Percentiles rank a stretch among this genome's conserved stretches.
Evolutionary conservation across 2,888 invertebrate genomes (phyloP).

Genomic region (Eudasyphora cyanicolor): DNA sequence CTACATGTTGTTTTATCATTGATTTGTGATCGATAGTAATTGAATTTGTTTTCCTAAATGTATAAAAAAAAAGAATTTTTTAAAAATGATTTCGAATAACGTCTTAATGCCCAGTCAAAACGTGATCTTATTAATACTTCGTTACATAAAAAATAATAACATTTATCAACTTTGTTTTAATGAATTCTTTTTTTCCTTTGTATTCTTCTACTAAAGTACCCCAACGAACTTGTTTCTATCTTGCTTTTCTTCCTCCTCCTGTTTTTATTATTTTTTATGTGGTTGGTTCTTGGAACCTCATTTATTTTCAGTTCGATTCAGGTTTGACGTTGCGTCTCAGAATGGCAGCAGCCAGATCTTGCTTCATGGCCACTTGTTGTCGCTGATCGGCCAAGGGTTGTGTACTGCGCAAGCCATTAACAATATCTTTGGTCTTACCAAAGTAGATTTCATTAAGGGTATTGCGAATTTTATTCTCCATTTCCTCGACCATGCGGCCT

Average conservation of each 20-base stretch:
- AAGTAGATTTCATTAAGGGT: constrained; percentile 99
- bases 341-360: constrained; percentile 91
- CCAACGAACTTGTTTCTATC: constrained; percentile 26
- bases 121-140: constrained; percentile 53
- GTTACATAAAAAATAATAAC: constrained; percentile 47
- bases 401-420: constrained; percentile 93
- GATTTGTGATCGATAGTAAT: constrained; percentile 44
- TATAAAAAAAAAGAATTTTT: constrained; percentile 44
- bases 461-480: constrained; percentile 99
- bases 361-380: constrained; percentile 91
- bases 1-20: constrained; percentile 37
- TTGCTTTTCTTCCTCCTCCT: constrained; percentile 11
- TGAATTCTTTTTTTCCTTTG: constrained; percentile 40
- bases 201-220: constrained; percentile 24
- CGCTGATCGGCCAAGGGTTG: constrained; percentile 91
- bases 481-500: constrained; percentile 99
- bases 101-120: constrained; percentile 62
- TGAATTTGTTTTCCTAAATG: constrained; percentile 62
- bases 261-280: constrained; percentile 11
- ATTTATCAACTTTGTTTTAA: constrained; percentile 46
- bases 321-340: constrained; percentile 89
- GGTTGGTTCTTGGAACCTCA: constrained; percentile 48
- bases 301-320: constrained; percentile 76
- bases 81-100: constrained; percentile 35
- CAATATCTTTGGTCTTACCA: constrained; percentile 99